A percentile compares a stretch with the other conserved stretches of the same genome.
Conservation (phyloP, 2,113 vertebrate genomes). For the Callopanchax toddi region DNA sequence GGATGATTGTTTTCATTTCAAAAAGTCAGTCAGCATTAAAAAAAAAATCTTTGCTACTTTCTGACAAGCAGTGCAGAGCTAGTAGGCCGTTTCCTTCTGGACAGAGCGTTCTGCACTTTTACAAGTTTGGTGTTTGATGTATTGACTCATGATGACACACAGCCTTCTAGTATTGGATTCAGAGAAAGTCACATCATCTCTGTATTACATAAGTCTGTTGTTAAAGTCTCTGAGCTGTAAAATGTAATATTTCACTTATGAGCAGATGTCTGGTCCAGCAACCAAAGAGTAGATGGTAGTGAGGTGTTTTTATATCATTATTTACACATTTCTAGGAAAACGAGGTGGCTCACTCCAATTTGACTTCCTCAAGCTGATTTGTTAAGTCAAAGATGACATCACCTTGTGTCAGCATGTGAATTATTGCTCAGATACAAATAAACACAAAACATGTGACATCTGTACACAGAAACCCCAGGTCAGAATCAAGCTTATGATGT, state of each 20-base stretch:
- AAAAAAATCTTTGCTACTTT: not conserved
- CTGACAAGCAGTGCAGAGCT: not conserved
- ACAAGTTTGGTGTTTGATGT: not conserved
- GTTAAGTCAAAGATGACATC: not conserved
- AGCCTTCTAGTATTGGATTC: not conserved
- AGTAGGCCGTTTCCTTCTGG: not conserved
- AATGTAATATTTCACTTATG: not conserved
- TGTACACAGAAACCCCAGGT: not conserved
- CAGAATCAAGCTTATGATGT: not conserved
- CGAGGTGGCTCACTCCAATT: no score
- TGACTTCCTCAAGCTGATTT: no score
- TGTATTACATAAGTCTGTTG: no score
- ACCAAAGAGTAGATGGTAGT: not conserved
- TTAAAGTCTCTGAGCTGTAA: no score
- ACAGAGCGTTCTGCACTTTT: not conserved
- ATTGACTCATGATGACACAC: not conserved
- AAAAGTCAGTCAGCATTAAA: no score
- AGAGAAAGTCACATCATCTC: not conserved
- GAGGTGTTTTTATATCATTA: no score
- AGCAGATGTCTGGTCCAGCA: not conserved
- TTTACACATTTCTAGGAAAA: no score
- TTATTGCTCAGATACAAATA: not conserved
- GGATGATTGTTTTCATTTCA: not conserved
- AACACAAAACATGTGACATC: not conserved
- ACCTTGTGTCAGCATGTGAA: not conserved